Base-by-base conservation (phyloP, 2,888 invertebrate genomes). In the Mythimna vitellina region DNA sequence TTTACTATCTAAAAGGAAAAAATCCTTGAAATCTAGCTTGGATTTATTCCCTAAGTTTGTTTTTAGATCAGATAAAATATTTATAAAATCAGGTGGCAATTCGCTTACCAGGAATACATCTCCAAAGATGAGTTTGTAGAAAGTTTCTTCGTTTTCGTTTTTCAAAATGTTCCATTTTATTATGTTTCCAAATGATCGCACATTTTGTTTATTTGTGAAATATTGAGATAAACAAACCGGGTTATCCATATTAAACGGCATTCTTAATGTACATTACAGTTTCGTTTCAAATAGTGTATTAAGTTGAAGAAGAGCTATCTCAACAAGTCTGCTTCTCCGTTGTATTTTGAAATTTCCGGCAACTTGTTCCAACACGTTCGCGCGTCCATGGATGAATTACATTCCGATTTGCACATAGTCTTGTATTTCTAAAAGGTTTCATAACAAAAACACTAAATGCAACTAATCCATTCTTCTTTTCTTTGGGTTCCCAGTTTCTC, bases 161-260 rank as follows among this genome's bases (percentile, higher is more conserved):
- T 89, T 92, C n/a, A 92, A 77, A 76, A 89, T 80, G 73, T 89
- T 90, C 35, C 82, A 73, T 83, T 92, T 91, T 29, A 94, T 56
- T 80, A 94, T 82, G 85, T 94, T 94, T 67, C 83, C 86, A 78
- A 89, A 93, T 3, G 95, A 94, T 70, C 96, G 88, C 54, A 94
- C 87, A 85, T 95, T 94, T 87, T 94, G 93, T 86, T 95, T 96
- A 84, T 95, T 94, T 7, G 91, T 88, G 82, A 96, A 96, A 81
- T 91, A 88, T 76, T 93, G 90, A 3, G 95, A 92, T 73, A 93
- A 86, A 86, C 94, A 94, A 70, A 93, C 71, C 0, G 91, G 88
- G 17, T 56, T 73, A 64, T 90, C 89, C 93, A 95, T 81, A 46
- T 46, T 20, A 17, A 1, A 46, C 46, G 5, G 7, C 22, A 20